Percentiles rank a stretch among this genome's conserved stretches.
These are phyloP conservation scores for Bos taurus DNA, from an alignment of 2,113 vertebrate genomes.

Conservation along the genomic window ARS-UCD2.0 NC_037328.1:52995501-52996000, in stretches of 20 bases:
- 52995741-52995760: not conserved
- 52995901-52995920: not conserved
- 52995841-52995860: conserved; percentile 30
- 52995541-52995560: not conserved
- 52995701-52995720: not conserved
- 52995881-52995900: not conserved
- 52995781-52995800: conserved; percentile 8
- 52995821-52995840: conserved; percentile 34
- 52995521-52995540: not conserved
- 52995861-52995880: conserved; percentile 28
- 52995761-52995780: not conserved
- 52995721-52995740: not conserved
- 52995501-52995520: conserved; percentile 24
- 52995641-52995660: not conserved
- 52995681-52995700: not conserved
- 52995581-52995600: not conserved
- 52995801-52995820: conserved; percentile 20
- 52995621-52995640: not conserved
- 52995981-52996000: not conserved
- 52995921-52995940: not conserved
- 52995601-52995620: not conserved
- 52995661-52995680: not conserved
- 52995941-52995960: not conserved
- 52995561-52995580: not conserved
- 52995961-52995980: not conserved